These are phyloP conservation scores for Teleiodes luculella DNA, from an alignment of 2,888 invertebrate genomes.

Conservation along the genomic window DNA sequence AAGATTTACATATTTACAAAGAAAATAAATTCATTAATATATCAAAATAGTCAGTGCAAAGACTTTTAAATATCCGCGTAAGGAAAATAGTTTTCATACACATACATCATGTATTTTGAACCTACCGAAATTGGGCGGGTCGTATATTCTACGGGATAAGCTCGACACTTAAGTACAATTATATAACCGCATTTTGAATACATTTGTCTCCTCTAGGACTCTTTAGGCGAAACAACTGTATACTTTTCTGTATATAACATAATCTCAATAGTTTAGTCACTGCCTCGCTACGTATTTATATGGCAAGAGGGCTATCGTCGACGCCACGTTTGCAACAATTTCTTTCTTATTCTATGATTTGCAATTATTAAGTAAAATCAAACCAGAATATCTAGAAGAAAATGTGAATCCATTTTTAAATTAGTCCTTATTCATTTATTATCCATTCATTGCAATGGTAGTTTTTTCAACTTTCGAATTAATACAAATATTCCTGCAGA, in stretches of 20 bases:
- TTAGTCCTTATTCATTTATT: no score
- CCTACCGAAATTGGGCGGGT: constrained; percentile 24
- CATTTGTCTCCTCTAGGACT: neutral
- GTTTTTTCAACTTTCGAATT: no score
- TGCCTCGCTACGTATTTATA: neutral
- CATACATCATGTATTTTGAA: constrained; percentile 33
- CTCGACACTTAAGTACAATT: constrained; percentile 34
- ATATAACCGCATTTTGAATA: constrained; percentile 11
- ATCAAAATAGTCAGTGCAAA: constrained; percentile 36
- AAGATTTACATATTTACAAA: constrained; percentile 65
- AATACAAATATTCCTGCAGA: no score
- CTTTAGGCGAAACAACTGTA: constrained; percentile 12
- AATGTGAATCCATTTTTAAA: no score
- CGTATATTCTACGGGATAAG: constrained; percentile 34
- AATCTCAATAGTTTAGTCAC: constrained; percentile 5
- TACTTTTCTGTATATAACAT: constrained; percentile 2
- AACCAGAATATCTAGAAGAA: no score
- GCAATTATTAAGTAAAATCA: no score
- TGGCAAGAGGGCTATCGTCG: neutral
- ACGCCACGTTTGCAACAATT: neutral
- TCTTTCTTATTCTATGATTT: no score
- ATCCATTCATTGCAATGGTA: no score
- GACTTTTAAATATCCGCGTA: constrained; percentile 36
- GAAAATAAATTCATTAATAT: constrained; percentile 45
- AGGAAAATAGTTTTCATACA: constrained; percentile 39